Percentiles rank a stretch among this genome's conserved stretches.
Evolutionary conservation across 2,797 vertebrate genomes (phyloP).

Genomic region (Rhincodon typus): DNA sequence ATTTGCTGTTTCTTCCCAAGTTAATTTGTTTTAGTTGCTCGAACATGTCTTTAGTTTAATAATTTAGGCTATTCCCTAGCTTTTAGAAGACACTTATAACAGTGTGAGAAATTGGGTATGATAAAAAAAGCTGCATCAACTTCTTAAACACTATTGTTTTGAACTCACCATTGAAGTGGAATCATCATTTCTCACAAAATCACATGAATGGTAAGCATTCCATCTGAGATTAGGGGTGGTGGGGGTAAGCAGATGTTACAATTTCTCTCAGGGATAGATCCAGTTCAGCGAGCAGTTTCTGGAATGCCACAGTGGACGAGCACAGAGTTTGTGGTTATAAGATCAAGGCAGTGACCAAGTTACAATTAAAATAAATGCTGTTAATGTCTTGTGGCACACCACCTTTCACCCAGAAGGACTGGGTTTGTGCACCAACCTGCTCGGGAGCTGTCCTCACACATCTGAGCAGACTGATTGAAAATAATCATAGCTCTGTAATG

Average conservation of each 20-base stretch:
- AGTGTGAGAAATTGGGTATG: neutral
- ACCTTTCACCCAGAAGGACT: too few relatives aligned
- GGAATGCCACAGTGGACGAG: too few relatives aligned
- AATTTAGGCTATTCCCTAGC: neutral
- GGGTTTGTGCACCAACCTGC: too few relatives aligned
- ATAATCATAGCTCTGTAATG: too few relatives aligned
- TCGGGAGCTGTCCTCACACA: too few relatives aligned
- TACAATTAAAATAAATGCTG: neutral
- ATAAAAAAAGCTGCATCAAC: neutral
- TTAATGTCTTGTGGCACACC: too few relatives aligned
- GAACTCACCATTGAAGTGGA: neutral
- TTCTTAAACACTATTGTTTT: neutral
- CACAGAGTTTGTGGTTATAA: neutral
- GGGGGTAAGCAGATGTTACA: neutral
- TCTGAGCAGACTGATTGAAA: too few relatives aligned
- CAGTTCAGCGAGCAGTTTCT: neutral
- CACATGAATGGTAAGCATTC: neutral
- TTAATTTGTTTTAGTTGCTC: neutral
- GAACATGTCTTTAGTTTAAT: neutral
- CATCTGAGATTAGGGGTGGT: neutral
- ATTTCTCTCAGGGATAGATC: neutral
- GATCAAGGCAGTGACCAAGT: neutral
- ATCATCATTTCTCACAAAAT: neutral
- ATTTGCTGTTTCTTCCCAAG: neutral
- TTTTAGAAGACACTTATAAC: neutral